Percentiles rank a stretch among this genome's conserved stretches.
These are phyloP conservation scores for Triplophysa dalaica DNA, from an alignment of 2,113 vertebrate species.

Conservation along the genomic window DNA sequence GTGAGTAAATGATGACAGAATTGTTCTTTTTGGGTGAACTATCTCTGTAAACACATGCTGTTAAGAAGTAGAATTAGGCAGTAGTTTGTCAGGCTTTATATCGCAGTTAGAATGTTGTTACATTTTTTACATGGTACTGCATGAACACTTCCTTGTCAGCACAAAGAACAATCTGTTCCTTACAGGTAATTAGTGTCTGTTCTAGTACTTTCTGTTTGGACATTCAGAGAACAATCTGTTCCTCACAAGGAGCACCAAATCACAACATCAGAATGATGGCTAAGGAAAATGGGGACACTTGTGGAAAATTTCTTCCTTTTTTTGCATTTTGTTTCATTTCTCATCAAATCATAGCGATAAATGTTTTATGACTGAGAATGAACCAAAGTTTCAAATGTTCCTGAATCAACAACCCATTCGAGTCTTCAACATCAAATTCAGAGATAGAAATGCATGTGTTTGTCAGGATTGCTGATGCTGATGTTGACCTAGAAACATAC, in stretches of 20 bases:
- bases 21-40: no score
- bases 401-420: no score
- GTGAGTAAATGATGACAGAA: no score
- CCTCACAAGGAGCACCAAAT: constrained; percentile 38
- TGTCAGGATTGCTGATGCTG: no score
- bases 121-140: constrained; percentile 6
- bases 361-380: neutral
- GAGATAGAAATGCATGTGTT: no score
- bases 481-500: no score
- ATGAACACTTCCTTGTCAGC: constrained; percentile 15
- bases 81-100: neutral
- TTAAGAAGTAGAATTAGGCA: neutral
- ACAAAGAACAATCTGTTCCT: constrained; percentile 12
- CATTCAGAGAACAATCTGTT: constrained; percentile 39
- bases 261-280: constrained; percentile 16
- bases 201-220: constrained; percentile 13
- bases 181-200: constrained; percentile 43
- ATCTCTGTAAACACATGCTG: neutral
- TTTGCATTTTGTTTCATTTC: neutral
- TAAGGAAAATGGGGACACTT: neutral
- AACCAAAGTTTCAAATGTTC: no score
- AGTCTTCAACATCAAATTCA: no score
- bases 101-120: neutral
- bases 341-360: neutral
- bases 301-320: neutral